Evolutionary conservation across 92 coral and sea anemone genomes (phyloP).

Genomic region (Epizoanthus ramosus): DNA sequence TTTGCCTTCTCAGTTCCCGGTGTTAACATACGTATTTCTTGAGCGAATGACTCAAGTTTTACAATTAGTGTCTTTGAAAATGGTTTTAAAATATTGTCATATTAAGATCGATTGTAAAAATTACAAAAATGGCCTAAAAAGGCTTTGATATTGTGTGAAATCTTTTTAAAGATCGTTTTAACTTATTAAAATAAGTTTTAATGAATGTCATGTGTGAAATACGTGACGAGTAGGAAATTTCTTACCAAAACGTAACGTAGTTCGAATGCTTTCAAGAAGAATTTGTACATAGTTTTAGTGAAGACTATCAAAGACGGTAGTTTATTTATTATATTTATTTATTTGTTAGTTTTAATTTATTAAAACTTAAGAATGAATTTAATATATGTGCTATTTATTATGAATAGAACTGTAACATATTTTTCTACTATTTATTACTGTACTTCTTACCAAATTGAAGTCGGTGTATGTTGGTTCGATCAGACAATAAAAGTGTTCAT

Average conservation of each 20-base stretch:
- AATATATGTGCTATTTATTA: slow-evolving; percentile 22
- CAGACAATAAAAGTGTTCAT: slow-evolving; percentile 31
- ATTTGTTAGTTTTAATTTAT: slow-evolving; percentile 1
- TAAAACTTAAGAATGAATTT: not conserved
- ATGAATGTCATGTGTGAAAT: too few species aligned
- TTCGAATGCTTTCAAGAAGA: not conserved
- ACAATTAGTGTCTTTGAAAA: not conserved
- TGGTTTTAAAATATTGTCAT: not conserved
- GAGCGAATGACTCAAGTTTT: not conserved
- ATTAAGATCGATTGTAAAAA: not conserved
- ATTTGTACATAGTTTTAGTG: slow-evolving; percentile 30
- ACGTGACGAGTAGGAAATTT: too few species aligned
- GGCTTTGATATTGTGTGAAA: too few species aligned
- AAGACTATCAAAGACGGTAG: slow-evolving; percentile 25
- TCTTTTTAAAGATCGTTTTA: too few species aligned
- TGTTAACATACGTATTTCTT: not conserved
- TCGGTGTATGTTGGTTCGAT: not conserved
- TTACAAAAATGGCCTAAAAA: too few species aligned
- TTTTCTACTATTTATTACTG: slow-evolving; percentile 40
- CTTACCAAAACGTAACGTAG: too few species aligned
- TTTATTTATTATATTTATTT: slow-evolving; percentile 17
- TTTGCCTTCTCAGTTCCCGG: not conserved
- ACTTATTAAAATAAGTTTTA: too few species aligned
- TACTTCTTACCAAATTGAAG: not conserved
- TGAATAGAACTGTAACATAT: slow-evolving; percentile 8